Percentiles rank a stretch among this genome's conserved stretches.
Conservation (phyloP, 2,797 vertebrate species). For the Urophycis tenuis region DNA sequence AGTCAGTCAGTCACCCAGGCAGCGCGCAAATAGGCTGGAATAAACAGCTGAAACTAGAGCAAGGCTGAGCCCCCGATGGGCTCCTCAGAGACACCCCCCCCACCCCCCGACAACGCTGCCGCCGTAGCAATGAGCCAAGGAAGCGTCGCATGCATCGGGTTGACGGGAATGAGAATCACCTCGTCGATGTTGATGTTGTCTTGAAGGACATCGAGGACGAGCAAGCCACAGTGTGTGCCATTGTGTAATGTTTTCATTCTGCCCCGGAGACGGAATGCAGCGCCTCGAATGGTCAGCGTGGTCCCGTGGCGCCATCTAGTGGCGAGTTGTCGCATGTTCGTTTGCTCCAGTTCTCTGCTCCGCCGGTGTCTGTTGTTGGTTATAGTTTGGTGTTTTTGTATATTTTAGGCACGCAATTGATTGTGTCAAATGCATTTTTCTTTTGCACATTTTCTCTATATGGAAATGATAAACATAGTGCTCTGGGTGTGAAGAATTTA, state of each 20-base stretch:
- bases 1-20: slow-evolving; percentile 36
- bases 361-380: neutral
- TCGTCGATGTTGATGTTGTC: slow-evolving; percentile 32
- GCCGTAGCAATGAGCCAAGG: slow-evolving; percentile 16
- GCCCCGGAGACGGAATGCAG: slow-evolving; percentile 34
- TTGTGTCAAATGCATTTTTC: neutral
- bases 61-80: slow-evolving; percentile 2
- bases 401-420: neutral
- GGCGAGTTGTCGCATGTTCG: slow-evolving; percentile 22
- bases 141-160: neutral
- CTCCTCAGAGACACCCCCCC: slow-evolving; percentile 3
- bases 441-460: slow-evolving; percentile 1
- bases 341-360: neutral
- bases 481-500: too few relatives aligned
- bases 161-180: slow-evolving; percentile 21
- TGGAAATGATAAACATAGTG: neutral
- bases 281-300: slow-evolving; percentile 14
- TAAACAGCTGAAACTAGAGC: slow-evolving; percentile 23
- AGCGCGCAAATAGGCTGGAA: slow-evolving; percentile 41
- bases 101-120: slow-evolving; percentile 10
- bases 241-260: slow-evolving; percentile 51
- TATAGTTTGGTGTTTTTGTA: neutral
- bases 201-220: slow-evolving; percentile 39
- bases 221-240: slow-evolving; percentile 40
- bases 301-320: slow-evolving; percentile 61